These are phyloP conservation scores for Agonopterix alstromeriana DNA, from an alignment of 2,888 invertebrate genomes.

Conservation along the genomic window DNA sequence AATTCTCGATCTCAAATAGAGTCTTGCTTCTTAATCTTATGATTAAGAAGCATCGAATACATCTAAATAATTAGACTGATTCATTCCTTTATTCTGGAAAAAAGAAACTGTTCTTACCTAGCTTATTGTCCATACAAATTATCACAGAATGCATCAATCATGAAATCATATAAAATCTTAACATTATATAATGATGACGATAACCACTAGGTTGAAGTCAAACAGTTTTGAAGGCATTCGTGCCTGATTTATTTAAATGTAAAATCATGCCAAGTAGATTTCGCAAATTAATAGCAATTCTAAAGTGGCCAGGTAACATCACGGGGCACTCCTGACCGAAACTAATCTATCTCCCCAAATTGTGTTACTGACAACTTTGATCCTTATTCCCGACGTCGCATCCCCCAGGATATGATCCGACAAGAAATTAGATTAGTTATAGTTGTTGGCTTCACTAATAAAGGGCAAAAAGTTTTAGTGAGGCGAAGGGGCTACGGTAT, in stretches of 20 bases:
- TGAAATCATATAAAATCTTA: too few relatives aligned
- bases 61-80: too few relatives aligned
- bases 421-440: constrained; percentile 70
- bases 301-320: constrained; percentile 50
- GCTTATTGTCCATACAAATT: too few relatives aligned
- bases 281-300: constrained; percentile 5
- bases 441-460: constrained; percentile 68
- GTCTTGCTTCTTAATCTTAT: too few relatives aligned
- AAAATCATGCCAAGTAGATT: background rate
- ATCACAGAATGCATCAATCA: too few relatives aligned
- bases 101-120: too few relatives aligned
- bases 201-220: too few relatives aligned
- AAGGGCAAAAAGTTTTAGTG: constrained; percentile 18
- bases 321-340: constrained; percentile 51
- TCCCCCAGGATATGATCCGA: constrained; percentile 69
- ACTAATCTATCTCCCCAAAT: constrained; percentile 70
- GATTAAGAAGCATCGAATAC: too few relatives aligned
- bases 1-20: too few relatives aligned
- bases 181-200: too few relatives aligned
- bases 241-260: background rate
- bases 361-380: constrained; percentile 74
- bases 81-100: too few relatives aligned
- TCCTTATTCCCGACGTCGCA: constrained; percentile 40
- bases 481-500: background rate
- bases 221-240: background rate